A percentile compares a stretch with the other conserved stretches of the same genome.
These are phyloP conservation scores for Platichthys stellatus DNA, from an alignment of 2,113 vertebrate genomes.

Conservation along the genomic window DNA sequence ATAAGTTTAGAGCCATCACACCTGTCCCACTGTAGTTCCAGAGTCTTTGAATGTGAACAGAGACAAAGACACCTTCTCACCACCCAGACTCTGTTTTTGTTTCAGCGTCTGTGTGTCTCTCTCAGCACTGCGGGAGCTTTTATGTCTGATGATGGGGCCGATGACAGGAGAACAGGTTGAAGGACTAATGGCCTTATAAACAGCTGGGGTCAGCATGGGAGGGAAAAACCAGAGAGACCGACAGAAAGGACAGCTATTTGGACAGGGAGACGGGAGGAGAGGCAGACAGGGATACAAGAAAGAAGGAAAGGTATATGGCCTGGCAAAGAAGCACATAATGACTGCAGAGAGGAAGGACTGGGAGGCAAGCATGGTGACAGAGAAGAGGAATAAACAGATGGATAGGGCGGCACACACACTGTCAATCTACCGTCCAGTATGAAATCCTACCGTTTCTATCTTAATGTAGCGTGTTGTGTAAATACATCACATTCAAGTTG, in stretches of 20 bases:
- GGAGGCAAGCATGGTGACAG: background rate
- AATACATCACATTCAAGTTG: conserved; percentile 11
- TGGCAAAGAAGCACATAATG: conserved; percentile 25
- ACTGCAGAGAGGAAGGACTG: conserved; percentile 8
- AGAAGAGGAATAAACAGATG: conserved; percentile 5
- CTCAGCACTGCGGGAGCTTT: conserved; percentile 30
- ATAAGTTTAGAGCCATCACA: conserved; percentile 10
- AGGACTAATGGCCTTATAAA: conserved; percentile 37
- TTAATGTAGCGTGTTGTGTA: background rate
- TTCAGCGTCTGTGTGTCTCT: background rate
- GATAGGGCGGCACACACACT: conserved; percentile 21
- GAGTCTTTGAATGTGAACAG: conserved; percentile 16
- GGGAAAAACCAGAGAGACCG: background rate
- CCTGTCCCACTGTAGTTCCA: conserved; percentile 7
- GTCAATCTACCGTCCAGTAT: background rate
- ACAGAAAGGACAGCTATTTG: conserved; percentile 21
- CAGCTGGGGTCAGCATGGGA: conserved; percentile 4
- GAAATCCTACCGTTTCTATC: conserved; percentile 5
- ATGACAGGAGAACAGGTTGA: conserved; percentile 23
- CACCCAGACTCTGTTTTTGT: background rate
- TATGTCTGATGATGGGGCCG: conserved; percentile 24
- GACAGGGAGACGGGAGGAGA: background rate
- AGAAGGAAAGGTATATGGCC: conserved; percentile 8
- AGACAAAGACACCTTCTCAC: background rate
- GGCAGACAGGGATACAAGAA: background rate